Evolutionary conservation across 1,140 invertebrate species (phyloP).

Genomic region (Notospermus geniculatus): DNA sequence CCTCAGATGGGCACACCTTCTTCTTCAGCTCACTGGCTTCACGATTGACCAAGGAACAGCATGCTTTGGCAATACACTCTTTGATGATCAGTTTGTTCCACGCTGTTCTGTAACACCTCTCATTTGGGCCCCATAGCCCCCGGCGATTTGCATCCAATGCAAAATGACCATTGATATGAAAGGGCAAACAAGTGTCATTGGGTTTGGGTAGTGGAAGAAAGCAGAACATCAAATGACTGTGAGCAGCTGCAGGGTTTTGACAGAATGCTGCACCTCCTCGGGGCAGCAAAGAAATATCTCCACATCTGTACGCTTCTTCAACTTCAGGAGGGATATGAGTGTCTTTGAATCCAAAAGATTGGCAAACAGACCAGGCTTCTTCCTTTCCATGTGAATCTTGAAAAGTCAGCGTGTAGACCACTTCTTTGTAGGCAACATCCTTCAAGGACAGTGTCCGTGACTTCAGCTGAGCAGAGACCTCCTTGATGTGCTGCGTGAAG

Average conservation of each 20-base stretch:
- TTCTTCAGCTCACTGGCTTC: background rate
- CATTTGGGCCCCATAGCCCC: constrained; percentile 31
- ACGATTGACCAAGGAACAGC: constrained; percentile 23
- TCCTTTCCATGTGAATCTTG: background rate
- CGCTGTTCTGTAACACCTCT: constrained; percentile 22
- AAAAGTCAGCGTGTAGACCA: constrained; percentile 7
- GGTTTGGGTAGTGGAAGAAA: constrained; percentile 49
- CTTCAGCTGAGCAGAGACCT: too few relatives aligned
- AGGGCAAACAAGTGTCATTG: constrained; percentile 36
- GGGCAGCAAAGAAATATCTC: constrained; percentile 34
- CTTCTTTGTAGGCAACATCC: background rate
- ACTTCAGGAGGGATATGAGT: constrained; percentile 16
- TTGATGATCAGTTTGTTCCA: constrained; percentile 41
- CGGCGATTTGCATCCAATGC: constrained; percentile 46
- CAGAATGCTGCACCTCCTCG: constrained; percentile 38
- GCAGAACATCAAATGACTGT: constrained; percentile 32
- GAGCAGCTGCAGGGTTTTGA: background rate
- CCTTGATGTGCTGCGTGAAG: too few relatives aligned
- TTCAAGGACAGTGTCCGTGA: background rate
- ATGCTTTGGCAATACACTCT: constrained; percentile 34
- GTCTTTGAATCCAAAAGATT: constrained; percentile 32
- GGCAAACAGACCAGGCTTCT: constrained; percentile 30
- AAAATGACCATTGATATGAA: constrained; percentile 52
- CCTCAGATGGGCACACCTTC: background rate
- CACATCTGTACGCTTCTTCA: constrained; percentile 17